These are phyloP conservation scores for Gymnogyps californianus DNA, from an alignment of 2,113 vertebrate species.

Conservation along the genomic window DNA sequence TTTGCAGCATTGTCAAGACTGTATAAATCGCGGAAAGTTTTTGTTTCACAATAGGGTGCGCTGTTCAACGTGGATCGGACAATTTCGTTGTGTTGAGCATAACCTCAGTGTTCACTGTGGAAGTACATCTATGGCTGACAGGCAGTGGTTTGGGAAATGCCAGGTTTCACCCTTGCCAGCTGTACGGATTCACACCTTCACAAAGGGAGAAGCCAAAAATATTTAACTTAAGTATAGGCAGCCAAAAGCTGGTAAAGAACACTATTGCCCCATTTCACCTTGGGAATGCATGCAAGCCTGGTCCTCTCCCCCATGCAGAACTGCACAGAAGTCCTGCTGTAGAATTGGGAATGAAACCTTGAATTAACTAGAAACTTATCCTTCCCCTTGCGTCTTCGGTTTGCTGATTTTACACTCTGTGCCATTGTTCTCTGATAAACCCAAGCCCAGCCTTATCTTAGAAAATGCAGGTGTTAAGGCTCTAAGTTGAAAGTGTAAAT, in stretches of 20 bases:
- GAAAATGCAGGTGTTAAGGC: background rate
- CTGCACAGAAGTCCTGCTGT: background rate
- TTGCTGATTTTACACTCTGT: background rate
- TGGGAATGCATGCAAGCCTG: background rate
- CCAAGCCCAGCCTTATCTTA: background rate
- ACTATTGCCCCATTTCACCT: background rate
- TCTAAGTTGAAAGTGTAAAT: background rate
- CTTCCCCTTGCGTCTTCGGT: background rate
- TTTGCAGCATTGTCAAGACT: background rate
- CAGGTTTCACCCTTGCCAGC: background rate
- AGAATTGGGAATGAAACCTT: background rate
- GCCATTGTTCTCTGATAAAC: background rate
- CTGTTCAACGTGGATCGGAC: background rate
- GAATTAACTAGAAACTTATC: background rate
- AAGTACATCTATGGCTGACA: background rate
- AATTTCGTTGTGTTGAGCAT: background rate
- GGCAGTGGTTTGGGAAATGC: too few species aligned
- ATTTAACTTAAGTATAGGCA: background rate
- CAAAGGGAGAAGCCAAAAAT: background rate
- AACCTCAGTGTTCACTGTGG: background rate
- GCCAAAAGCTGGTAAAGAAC: background rate
- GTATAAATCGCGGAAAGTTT: background rate
- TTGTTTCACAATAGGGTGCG: fast-evolving
- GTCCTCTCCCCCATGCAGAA: fast-evolving
- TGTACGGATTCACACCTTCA: background rate